Percentiles rank a stretch among this genome's conserved stretches.
Evolutionary conservation across 1,140 invertebrate species (phyloP).

Genomic region (Rhopalosiphum maidis): DNA sequence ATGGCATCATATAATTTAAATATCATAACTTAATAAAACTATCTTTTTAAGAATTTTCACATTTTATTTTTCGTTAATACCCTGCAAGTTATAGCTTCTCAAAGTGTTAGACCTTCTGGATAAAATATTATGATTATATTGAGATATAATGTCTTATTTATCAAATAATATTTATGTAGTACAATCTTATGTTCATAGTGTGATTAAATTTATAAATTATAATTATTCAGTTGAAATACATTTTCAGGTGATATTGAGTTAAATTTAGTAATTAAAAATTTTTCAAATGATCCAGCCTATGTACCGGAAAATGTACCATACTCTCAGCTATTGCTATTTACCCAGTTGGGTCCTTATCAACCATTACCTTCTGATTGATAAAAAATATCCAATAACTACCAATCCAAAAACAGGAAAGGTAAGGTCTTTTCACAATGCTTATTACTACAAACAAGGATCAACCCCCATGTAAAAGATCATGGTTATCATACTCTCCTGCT

Average conservation of each 20-base stretch:
- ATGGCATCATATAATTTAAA: too few relatives aligned
- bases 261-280: background rate
- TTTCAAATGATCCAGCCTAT: background rate
- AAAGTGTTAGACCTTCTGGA: too few relatives aligned
- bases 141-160: too few relatives aligned
- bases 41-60: too few relatives aligned
- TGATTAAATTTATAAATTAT: too few relatives aligned
- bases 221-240: too few relatives aligned
- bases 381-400: background rate
- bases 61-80: too few relatives aligned
- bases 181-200: too few relatives aligned
- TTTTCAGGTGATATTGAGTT: background rate
- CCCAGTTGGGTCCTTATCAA: background rate
- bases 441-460: background rate
- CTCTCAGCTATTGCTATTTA: background rate
- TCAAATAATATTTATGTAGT: too few relatives aligned
- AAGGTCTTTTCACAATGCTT: background rate
- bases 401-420: background rate
- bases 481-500: background rate
- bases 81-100: too few relatives aligned
- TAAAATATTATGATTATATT: too few relatives aligned
- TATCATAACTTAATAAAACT: too few relatives aligned
- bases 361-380: background rate
- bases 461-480: constrained; percentile 15
- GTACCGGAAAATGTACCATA: background rate